Conservation (phyloP, 2,888 invertebrate genomes). For the Colostygia pectinataria region DNA sequence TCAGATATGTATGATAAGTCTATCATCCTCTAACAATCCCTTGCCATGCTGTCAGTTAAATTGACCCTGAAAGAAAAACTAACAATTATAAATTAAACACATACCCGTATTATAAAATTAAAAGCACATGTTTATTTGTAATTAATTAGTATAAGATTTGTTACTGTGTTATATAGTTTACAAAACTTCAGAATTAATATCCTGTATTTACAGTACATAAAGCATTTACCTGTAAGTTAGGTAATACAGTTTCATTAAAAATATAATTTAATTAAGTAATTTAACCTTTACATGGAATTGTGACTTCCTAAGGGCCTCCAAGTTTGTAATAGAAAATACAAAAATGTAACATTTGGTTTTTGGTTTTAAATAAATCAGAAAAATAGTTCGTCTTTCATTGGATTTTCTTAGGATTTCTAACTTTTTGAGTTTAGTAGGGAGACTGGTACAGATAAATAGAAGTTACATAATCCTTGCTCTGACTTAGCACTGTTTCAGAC, state of each 20-base stretch:
- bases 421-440: too few species aligned
- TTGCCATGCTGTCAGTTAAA: too few species aligned
- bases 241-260: conserved; percentile 29
- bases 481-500: too few species aligned
- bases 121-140: not conserved
- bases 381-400: not conserved
- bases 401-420: not conserved
- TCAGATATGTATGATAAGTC: too few species aligned
- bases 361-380: conserved; percentile 15
- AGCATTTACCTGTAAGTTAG: conserved; percentile 52
- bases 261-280: not conserved
- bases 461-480: too few species aligned
- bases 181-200: conserved; percentile 8
- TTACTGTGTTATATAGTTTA: conserved; percentile 4
- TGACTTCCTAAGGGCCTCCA: not conserved
- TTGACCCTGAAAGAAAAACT: too few species aligned
- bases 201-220: conserved; percentile 43
- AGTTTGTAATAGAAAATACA: conserved; percentile 6
- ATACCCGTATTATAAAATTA: too few species aligned
- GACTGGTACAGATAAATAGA: too few species aligned
- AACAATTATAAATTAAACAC: too few species aligned
- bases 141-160: not conserved
- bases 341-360: conserved; percentile 9
- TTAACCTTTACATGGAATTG: not conserved
- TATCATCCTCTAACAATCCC: too few species aligned